These are phyloP conservation scores for Amblyornis subalaris DNA, from an alignment of 2,113 vertebrate species.

Conservation along the genomic window DNA sequence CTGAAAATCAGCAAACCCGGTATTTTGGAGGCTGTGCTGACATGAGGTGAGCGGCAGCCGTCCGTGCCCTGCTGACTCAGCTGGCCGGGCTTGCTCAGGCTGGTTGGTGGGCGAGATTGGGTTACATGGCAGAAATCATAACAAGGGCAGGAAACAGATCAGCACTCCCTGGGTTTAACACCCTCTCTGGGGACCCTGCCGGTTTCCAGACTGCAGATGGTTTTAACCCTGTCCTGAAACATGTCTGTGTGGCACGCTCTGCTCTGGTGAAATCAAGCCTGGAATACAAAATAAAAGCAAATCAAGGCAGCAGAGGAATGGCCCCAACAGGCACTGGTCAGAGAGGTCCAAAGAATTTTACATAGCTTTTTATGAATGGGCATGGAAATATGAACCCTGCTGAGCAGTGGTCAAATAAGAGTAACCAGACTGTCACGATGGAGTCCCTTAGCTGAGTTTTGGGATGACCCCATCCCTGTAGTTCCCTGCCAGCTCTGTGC, in stretches of 20 bases:
- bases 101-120: conserved; percentile 69
- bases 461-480: neutral
- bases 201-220: conserved; percentile 73
- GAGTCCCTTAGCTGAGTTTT: neutral
- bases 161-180: conserved; percentile 79
- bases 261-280: neutral
- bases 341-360: neutral
- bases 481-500: neutral
- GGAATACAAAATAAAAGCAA: neutral
- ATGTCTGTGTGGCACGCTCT: neutral
- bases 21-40: conserved; percentile 15
- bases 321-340: accelerated
- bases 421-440: neutral
- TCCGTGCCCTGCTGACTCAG: conserved; percentile 84
- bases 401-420: neutral
- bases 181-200: conserved; percentile 63
- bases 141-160: conserved; percentile 92
- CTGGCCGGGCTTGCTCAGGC: conserved; percentile 64
- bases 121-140: conserved; percentile 86
- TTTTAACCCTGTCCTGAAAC: conserved; percentile 70
- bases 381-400: neutral
- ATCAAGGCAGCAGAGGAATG: neutral
- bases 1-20: conserved; percentile 8
- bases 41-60: neutral
- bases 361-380: neutral